Conservation (phyloP, 2,888 invertebrate species). For the Tiliacea citrago region DNA sequence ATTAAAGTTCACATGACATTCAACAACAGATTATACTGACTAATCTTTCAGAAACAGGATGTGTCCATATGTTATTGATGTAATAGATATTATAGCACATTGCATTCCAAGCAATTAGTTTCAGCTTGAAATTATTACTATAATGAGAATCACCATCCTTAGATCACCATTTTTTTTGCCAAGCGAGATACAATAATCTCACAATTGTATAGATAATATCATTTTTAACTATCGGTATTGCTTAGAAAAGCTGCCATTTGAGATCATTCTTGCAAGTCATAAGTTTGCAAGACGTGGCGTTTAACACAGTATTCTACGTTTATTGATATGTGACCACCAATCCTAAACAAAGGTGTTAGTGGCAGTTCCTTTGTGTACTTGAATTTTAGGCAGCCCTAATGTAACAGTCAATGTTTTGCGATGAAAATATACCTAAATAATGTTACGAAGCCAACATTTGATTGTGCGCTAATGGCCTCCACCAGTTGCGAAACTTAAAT, state of each 20-base stretch:
- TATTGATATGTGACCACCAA: conserved; percentile 10
- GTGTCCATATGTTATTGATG: conserved; percentile 5
- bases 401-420: not conserved
- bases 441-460: too few relatives aligned
- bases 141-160: conserved; percentile 34
- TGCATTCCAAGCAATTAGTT: conserved; percentile 34
- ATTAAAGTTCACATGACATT: too few relatives aligned
- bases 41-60: not conserved
- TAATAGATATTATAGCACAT: conserved; percentile 42
- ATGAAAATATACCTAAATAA: too few relatives aligned
- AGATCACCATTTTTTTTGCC: conserved; percentile 18
- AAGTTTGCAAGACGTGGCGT: too few relatives aligned
- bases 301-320: not conserved
- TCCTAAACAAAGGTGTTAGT: not conserved
- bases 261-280: not conserved
- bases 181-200: conserved; percentile 16
- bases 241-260: conserved; percentile 8
- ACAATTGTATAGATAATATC: conserved; percentile 20
- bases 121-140: conserved; percentile 27
- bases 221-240: not conserved
- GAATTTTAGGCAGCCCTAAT: not conserved
- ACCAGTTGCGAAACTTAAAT: not conserved
- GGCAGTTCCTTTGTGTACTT: not conserved
- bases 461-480: too few relatives aligned
- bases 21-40: not conserved